Conservation (phyloP, 1,140 invertebrate species). For the Hycleus phaleratus region DNA sequence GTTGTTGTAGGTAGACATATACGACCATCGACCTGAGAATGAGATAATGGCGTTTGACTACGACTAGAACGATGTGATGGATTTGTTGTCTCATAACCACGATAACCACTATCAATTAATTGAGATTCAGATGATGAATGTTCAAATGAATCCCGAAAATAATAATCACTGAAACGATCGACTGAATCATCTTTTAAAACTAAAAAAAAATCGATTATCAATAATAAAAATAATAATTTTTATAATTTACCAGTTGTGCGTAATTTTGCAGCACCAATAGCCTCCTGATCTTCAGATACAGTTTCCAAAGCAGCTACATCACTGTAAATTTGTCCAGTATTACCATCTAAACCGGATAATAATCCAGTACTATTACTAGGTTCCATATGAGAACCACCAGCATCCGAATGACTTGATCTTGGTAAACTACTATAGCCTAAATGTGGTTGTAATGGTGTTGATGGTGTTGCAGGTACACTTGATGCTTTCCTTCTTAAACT, state of each 20-base stretch:
- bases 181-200: constrained; percentile 38
- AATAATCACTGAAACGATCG: constrained; percentile 53
- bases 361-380: constrained; percentile 46
- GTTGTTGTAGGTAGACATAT: constrained; percentile 26
- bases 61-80: constrained; percentile 48
- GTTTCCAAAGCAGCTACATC: constrained; percentile 41
- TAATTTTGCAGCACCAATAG: constrained; percentile 31
- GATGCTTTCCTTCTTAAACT: constrained; percentile 68
- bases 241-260: constrained; percentile 33
- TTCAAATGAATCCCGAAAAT: constrained; percentile 66
- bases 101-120: constrained; percentile 46
- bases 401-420: constrained; percentile 69
- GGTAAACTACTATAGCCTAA: constrained; percentile 71
- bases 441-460: constrained; percentile 60
- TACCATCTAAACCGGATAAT: constrained; percentile 43
- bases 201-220: constrained; percentile 17
- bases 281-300: constrained; percentile 41
- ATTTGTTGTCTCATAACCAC: constrained; percentile 44
- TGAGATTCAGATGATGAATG: constrained; percentile 70
- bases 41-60: constrained; percentile 46
- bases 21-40: constrained; percentile 34
- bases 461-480: constrained; percentile 78
- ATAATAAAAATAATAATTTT: no score
- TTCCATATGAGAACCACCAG: constrained; percentile 47
- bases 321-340: constrained; percentile 36